phyloP scores from a whole-genome alignment of 2,113 vertebrate species.

The Corvus hawaiiensis region DNA sequence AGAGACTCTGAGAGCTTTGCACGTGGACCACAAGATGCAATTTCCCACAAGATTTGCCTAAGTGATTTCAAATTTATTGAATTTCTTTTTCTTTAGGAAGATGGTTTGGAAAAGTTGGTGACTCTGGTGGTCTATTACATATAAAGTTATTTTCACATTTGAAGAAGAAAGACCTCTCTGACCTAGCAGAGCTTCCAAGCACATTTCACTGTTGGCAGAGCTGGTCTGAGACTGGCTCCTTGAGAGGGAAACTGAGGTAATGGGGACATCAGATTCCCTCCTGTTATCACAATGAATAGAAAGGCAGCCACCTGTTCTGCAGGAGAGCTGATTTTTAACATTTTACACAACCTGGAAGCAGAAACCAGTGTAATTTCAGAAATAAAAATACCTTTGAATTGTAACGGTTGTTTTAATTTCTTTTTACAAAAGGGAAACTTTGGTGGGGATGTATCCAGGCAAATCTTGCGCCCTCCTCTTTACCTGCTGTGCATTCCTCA shows the following conservation, averaged over 20 bases:
- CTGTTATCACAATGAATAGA: background rate
- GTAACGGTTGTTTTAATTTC: accelerated
- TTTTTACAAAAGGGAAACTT: background rate
- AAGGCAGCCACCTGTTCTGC: background rate
- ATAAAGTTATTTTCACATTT: background rate
- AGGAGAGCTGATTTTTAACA: background rate
- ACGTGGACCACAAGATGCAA: background rate
- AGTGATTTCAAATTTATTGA: background rate
- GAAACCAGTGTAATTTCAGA: background rate
- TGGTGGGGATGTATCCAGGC: background rate
- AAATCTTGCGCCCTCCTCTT: accelerated
- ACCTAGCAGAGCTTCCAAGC: background rate
- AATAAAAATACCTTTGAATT: background rate
- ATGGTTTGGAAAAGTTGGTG: background rate
- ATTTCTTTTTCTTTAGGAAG: background rate
- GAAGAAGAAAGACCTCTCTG: background rate
- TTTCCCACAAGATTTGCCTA: background rate
- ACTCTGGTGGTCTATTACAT: background rate
- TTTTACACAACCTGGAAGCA: background rate
- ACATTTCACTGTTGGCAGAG: accelerated
- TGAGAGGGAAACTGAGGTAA: background rate
- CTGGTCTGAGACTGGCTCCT: background rate
- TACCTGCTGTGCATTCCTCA: background rate
- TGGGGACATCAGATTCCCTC: background rate
- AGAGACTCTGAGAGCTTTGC: background rate